Percentiles rank a stretch among this genome's conserved stretches.
These are phyloP conservation scores for Phyllopteryx taeniolatus DNA, from an alignment of 2,113 vertebrate genomes.

Conservation along the genomic window DNA sequence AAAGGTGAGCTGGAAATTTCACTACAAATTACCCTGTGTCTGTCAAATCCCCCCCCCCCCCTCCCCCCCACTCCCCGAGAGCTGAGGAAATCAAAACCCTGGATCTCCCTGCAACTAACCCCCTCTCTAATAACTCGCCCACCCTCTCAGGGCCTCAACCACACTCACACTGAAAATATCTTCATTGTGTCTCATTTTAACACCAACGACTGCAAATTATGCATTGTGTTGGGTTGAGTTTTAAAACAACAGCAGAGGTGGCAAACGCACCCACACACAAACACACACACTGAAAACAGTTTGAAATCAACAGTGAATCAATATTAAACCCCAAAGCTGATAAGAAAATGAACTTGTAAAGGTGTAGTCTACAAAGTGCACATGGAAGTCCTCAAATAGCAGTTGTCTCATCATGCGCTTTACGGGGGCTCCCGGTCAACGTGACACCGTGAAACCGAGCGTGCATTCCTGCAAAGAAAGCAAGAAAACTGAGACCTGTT, in stretches of 20 bases:
- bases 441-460: slow-evolving; percentile 54
- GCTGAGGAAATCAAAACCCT: slow-evolving; percentile 63
- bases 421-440: slow-evolving; percentile 47
- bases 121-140: not conserved
- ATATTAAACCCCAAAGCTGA: not conserved
- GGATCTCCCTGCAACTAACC: slow-evolving; percentile 40
- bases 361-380: no score
- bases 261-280: no score
- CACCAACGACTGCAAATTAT: not conserved
- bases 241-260: not conserved
- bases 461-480: slow-evolving; percentile 51
- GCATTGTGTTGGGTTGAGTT: not conserved
- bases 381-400: not conserved
- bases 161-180: slow-evolving; percentile 24
- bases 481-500: slow-evolving; percentile 69
- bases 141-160: slow-evolving; percentile 26
- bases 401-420: slow-evolving; percentile 12
- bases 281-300: no score
- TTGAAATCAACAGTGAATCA: no score
- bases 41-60: slow-evolving; percentile 70
- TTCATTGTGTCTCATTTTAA: not conserved
- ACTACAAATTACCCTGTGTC: slow-evolving; percentile 77
- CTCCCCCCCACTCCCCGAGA: slow-evolving; percentile 57
- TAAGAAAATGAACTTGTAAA: no score
- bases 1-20: slow-evolving; percentile 75